Evolutionary conservation across 2,888 invertebrate species (phyloP).

Genomic region (Athalia cordata): DNA sequence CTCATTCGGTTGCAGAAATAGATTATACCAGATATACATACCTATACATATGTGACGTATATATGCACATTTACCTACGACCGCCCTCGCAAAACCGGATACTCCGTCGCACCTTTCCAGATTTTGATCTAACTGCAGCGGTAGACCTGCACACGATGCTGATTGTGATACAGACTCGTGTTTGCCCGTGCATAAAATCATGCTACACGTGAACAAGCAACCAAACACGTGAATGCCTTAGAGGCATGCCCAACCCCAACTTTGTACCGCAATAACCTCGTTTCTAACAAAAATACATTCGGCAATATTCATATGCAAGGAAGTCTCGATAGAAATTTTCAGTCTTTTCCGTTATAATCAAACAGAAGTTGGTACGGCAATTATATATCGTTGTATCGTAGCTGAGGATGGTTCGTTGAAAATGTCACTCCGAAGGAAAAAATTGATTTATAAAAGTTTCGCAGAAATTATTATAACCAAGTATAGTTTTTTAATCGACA

Average conservation of each 20-base stretch:
- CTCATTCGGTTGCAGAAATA: neutral
- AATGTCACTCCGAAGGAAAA: neutral
- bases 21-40: neutral
- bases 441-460: neutral
- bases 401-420: neutral
- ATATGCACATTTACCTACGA: neutral
- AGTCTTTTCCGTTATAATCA: too few relatives aligned
- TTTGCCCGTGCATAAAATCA: slow-evolving; percentile 37
- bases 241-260: slow-evolving; percentile 31
- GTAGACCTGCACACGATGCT: neutral
- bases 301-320: too few relatives aligned
- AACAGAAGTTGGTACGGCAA: too few relatives aligned
- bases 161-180: neutral
- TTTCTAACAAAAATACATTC: too few relatives aligned
- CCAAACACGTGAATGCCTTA: slow-evolving; percentile 33
- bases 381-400: too few relatives aligned
- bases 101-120: slow-evolving; percentile 22
- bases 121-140: neutral
- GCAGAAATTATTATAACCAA: too few relatives aligned
- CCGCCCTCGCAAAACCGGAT: slow-evolving; percentile 41
- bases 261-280: neutral
- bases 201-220: slow-evolving; percentile 30
- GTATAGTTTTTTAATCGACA: too few relatives aligned
- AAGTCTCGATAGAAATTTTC: too few relatives aligned
- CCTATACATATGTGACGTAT: too few relatives aligned